Base-by-base conservation (phyloP, 2,113 vertebrate genomes). In the Acanthochromis polyacanthus region DNA sequence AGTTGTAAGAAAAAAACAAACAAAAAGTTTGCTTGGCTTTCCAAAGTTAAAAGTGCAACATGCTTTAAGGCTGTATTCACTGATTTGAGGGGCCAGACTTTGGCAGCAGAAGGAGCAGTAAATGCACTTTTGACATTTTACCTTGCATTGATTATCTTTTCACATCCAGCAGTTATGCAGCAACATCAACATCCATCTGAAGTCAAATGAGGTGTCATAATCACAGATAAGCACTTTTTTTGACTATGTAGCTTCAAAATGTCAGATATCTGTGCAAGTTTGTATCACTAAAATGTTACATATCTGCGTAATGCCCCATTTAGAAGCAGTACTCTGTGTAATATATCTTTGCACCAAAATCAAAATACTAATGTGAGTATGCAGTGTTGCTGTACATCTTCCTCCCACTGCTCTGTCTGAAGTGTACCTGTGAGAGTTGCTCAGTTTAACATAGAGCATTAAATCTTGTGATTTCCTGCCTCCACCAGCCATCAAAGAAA, bases 401-500 rank as follows among this genome's bases (percentile, higher is more conserved):
- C 65, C 81, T 83, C 85, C 91, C 76, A 91, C 89, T 71, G 76
- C 19, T 81, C 66, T 53, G 75, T 88, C 71, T 86, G 76, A 88
- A 81, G 78, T 84, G 70, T 30, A 43, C 77, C 71, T 62, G 38
- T 17, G 78, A 86, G 80, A 82, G 72, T n/a, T 75, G 62, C 52
- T 66, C 63, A 70, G 71, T 79, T 82, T 84, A 85, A 86, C 84
- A 81, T 70, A 0, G 53, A 82, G 65, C 67, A 30, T 71, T 86
- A 69, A 61, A 82, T 78, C 82, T 72, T 71, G 58, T 90, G 76
- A 84, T 88, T 80, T 80, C 25, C 82, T 75, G 75, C 85, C 85
- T 88, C 85, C 58, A 19, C 81, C 56, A 48, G 71, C 80, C 73
- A 89, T 89, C 84, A 92, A 79, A 88, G 73, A 52, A 88, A 91